phyloP scores from a whole-genome alignment of 2,113 vertebrate genomes.

The Pterocles orientalis region DNA sequence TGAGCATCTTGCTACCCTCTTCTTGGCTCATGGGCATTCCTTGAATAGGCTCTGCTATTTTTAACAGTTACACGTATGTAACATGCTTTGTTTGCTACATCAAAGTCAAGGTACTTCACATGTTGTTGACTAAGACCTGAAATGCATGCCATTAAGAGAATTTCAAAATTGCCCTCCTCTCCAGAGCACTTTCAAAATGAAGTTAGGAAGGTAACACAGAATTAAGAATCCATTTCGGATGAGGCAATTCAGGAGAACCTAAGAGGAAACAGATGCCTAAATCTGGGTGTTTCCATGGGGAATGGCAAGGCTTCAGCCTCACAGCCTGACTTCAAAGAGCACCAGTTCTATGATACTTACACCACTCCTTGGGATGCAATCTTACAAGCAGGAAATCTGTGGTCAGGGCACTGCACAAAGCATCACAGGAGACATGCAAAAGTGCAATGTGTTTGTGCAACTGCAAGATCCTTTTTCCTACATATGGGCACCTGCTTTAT shows the following conservation, averaged over 20 bases:
- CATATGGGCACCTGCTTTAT: background rate
- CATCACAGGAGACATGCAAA: background rate
- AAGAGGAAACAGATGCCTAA: background rate
- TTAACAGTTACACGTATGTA: background rate
- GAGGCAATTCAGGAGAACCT: background rate
- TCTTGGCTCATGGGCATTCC: background rate
- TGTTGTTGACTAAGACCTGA: background rate
- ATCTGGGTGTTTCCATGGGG: background rate
- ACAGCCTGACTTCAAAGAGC: accelerated
- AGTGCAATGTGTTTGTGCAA: background rate
- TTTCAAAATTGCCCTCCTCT: background rate
- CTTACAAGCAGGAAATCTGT: background rate
- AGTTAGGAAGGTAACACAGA: background rate
- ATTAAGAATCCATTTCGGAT: background rate
- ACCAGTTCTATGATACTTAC: background rate
- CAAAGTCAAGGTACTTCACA: accelerated
- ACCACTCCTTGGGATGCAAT: accelerated
- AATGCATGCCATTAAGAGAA: background rate
- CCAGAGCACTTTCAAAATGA: background rate
- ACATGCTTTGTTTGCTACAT: accelerated
- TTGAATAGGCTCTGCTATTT: background rate
- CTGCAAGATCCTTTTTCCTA: background rate
- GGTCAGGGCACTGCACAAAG: background rate
- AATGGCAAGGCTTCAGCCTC: background rate
- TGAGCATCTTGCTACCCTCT: background rate